phyloP scores from a whole-genome alignment of 2,797 vertebrate genomes.

The Mus spretus region DNA sequence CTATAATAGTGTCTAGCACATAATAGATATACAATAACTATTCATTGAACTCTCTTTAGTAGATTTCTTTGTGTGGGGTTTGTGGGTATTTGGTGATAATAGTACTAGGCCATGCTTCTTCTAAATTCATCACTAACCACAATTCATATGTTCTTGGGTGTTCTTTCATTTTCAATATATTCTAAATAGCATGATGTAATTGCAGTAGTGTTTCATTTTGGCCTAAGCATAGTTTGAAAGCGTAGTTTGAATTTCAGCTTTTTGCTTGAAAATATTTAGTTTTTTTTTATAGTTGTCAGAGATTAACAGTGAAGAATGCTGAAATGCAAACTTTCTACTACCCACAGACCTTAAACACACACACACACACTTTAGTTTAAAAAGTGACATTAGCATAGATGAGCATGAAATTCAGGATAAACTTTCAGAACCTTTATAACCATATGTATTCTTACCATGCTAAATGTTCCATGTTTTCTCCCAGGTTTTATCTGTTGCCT shows the following conservation, averaged over 20 bases:
- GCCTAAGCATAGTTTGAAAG: conserved; percentile 31
- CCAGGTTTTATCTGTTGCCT: conserved; percentile 40
- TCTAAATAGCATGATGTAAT: neutral
- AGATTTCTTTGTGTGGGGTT: neutral
- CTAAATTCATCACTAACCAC: neutral
- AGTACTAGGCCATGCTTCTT: neutral
- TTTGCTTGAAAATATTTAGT: conserved; percentile 14
- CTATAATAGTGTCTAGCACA: neutral
- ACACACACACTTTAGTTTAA: neutral
- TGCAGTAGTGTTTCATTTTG: conserved; percentile 9
- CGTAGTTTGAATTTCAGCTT: neutral
- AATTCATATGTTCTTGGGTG: neutral
- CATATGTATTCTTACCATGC: neutral
- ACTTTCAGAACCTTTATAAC: conserved; percentile 13
- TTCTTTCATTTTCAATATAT: neutral
- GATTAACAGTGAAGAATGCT: neutral
- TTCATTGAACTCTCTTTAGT: conserved; percentile 13
- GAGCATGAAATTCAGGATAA: conserved; percentile 35
- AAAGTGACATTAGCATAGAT: conserved; percentile 20
- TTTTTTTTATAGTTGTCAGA: conserved; percentile 54
- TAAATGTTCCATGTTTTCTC: conserved; percentile 12
- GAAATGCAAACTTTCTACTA: conserved; percentile 48
- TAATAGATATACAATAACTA: conserved; percentile 24
- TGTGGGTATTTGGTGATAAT: neutral
- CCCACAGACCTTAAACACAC: neutral